Evolutionary conservation across 1,140 invertebrate genomes (phyloP), one percentile per base, ranked within the genome.

Genomic region (Pseudomyrmex flavicornis): DNA sequence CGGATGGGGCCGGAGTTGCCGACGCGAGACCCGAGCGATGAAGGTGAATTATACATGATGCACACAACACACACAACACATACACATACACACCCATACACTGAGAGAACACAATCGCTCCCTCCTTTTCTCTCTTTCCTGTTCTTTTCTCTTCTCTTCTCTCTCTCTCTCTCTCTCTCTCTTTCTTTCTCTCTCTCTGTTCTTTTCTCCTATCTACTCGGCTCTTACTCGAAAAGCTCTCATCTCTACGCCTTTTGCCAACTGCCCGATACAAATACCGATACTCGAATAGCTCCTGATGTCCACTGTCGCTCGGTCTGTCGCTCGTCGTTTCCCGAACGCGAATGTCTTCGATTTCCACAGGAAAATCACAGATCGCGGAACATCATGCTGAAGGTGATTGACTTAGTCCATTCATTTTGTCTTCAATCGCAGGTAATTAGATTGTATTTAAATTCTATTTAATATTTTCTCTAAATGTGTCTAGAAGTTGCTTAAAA

Each of bases 31-130:
- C 86, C 89, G 89, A 92, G 90, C 91, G 92, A 92, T 90, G 90
- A 74, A 46, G 58, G 75, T 94, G 91, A 94, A 94, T 94, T 92
- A 93, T 93, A 91, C 87, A 94, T 92, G 88, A 92, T 91, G 91
- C 88, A 35, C 35, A 35, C 35, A 35, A 35, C 35, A 35, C 35
- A 35, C 17, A 17, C 17, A 17, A 35, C 17, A 17, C 17, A 17
- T 5, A 35, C 35, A 35, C 35, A 35, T 35, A 35, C 35, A 35
- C 35, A 35, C 35, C 7, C 5, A 35, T 35, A 35, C 35, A 35
- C 5, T 35, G 35, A 35, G 5, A 90, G 89, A 93, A 93, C 92
- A 93, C 93, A 93, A 93, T 93, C 91, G 91, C 90, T 92, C 92
- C 5, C 8, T 59, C 17, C 10, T 17, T 59, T 10, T 22, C 9